phyloP scores from a whole-genome alignment of 2,888 invertebrate genomes.

The Drosophila yooni region DNA sequence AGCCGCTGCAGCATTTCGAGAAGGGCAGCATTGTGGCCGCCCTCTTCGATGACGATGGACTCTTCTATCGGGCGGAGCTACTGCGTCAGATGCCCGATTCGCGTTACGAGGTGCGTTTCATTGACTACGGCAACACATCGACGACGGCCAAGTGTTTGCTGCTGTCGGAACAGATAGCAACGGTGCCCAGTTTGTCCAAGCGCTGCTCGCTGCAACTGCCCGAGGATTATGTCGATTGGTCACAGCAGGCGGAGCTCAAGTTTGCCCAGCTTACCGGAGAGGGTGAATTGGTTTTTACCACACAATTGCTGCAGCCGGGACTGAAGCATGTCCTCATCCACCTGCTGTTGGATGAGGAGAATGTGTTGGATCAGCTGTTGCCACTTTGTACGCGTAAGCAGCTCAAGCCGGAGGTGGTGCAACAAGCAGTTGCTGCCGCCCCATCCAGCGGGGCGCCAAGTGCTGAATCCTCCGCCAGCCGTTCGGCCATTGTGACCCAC shows the following conservation, averaged over 20 bases:
- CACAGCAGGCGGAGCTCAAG: constrained; percentile 88
- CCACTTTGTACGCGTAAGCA: constrained; percentile 85
- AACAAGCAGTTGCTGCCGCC: constrained; percentile 36
- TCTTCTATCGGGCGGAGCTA: constrained; percentile 89
- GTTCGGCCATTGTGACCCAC: constrained; percentile 88
- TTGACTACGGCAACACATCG: constrained; percentile 89
- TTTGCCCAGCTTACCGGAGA: constrained; percentile 89
- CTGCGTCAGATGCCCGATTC: constrained; percentile 86
- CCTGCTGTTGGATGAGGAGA: constrained; percentile 87
- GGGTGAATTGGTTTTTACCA: constrained; percentile 89
- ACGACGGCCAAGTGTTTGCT: constrained; percentile 87
- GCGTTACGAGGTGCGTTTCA: constrained; percentile 88
- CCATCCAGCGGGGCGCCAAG: constrained; percentile 38
- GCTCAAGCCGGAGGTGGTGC: constrained; percentile 10
- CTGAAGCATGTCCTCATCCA: constrained; percentile 89
- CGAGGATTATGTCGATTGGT: constrained; percentile 87
- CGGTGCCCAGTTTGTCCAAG: constrained; percentile 87
- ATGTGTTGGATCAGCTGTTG: constrained; percentile 88
- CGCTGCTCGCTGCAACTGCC: constrained; percentile 88
- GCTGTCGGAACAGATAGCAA: constrained; percentile 87
- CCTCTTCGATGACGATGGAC: constrained; percentile 88
- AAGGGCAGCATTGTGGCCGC: constrained; percentile 88
- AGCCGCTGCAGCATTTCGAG: constrained; percentile 84
- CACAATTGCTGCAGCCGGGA: constrained; percentile 88
- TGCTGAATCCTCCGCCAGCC: constrained; percentile 34